Evolutionary conservation across 2,113 vertebrate genomes (phyloP), one percentile per base, ranked within the genome.

Genomic region (Pogona vitticeps): DNA sequence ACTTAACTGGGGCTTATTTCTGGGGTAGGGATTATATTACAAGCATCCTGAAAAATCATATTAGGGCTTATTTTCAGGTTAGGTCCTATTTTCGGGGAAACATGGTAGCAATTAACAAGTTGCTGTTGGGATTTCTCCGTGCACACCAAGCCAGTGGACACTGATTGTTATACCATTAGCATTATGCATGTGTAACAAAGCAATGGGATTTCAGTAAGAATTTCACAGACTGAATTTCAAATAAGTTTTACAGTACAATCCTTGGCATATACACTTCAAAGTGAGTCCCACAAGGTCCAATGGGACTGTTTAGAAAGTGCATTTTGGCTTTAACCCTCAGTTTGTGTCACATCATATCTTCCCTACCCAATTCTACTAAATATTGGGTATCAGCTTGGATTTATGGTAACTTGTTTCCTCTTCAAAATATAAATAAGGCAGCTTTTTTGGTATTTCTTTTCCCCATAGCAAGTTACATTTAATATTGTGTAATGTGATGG

Each of bases 381-480:
- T 83, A 91, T 93, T 91, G 91, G 91, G 86, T 86, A 83, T 86
- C 90, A 93, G 90, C 84, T 82, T 89, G 89, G 86, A 93, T 92
- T 94, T 92, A 94, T 90, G n/a, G 80, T 88, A 90, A 92, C 86
- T 85, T 92, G 93, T 93, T 92, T 95, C 80, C 76, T 94, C 88
- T 92, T 91, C 85, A 94, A 92, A 91, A 90, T 85, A 94, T 92
- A 94, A 95, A 94, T 94, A 93, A 91, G 88, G 87, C 92, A 87
- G 92, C 86, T 91, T 92, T 93, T 93, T 92, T 88, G 89, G 88
- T 89, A 94, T 93, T 94, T 94, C 94, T 91, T 94, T 95, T 95
- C 94, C 91, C 86, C 88, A 92, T 89, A 90, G 80, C 80, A 92
- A 71, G 84, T 91, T 83, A 91, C 76, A 92, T 93, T 94, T 91